Percentiles rank a stretch among this genome's conserved stretches.
Evolutionary conservation across 2,797 vertebrate species (phyloP).

Genomic region (Phataginus tricuspis): DNA sequence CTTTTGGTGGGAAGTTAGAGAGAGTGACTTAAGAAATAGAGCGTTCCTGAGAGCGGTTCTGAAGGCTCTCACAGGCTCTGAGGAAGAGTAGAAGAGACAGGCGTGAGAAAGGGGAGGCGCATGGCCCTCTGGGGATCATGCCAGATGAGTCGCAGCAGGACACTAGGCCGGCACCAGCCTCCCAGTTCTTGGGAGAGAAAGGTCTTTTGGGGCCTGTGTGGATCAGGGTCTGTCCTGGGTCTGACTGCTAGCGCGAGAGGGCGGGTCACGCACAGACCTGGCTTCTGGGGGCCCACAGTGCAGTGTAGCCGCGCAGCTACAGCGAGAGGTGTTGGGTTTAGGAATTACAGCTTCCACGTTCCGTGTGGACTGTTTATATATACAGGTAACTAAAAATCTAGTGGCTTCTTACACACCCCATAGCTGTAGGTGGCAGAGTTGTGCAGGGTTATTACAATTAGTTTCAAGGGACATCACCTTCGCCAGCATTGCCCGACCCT

Average conservation of each 20-base stretch:
- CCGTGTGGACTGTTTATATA: neutral
- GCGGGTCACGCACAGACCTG: neutral
- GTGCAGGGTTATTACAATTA: neutral
- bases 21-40: neutral
- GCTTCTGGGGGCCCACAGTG: neutral
- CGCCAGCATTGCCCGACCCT: neutral
- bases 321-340: neutral
- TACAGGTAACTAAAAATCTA: neutral
- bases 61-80: neutral
- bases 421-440: neutral
- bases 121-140: neutral
- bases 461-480: neutral
- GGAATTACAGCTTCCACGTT: neutral
- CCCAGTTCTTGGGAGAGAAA: neutral
- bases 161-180: too few species aligned
- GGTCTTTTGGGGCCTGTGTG: neutral
- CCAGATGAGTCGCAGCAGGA: neutral
- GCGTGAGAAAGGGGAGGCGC: neutral
- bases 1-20: slow-evolving; percentile 16
- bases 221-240: neutral
- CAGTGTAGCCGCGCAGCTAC: too few species aligned
- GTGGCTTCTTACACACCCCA: neutral
- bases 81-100: neutral
- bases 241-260: neutral
- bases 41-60: neutral